Evolutionary conservation across 2,888 invertebrate genomes (phyloP).

Genomic region (Latrodectus elegans): DNA sequence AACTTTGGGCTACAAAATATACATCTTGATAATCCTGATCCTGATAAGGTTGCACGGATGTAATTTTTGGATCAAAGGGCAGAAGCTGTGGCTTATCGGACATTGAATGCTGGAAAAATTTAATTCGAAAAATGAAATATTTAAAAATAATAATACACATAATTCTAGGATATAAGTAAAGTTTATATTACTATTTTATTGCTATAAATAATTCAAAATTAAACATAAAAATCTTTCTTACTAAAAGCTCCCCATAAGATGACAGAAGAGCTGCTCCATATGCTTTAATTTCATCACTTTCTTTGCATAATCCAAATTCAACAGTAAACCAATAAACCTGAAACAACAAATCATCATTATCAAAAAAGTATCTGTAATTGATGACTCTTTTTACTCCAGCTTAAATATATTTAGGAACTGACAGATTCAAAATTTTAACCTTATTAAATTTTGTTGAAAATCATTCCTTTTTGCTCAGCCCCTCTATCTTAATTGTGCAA

Average conservation of each 20-base stretch:
- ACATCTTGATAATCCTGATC: slow-evolving; percentile 97
- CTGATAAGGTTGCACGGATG: slow-evolving; percentile 93
- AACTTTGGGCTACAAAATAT: slow-evolving; percentile 96
- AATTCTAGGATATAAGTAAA: neutral
- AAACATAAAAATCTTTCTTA: slow-evolving; percentile 42
- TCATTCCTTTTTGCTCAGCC: too few relatives aligned
- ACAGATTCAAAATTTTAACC: too few relatives aligned
- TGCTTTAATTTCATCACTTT: slow-evolving; percentile 91
- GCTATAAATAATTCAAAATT: too few relatives aligned
- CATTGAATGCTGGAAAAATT: slow-evolving; percentile 82
- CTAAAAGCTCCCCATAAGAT: slow-evolving; percentile 94
- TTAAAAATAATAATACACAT: neutral
- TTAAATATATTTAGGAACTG: too few relatives aligned
- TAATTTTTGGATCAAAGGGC: slow-evolving; percentile 91
- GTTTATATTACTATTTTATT: too few relatives aligned
- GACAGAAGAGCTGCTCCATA: slow-evolving; percentile 97
- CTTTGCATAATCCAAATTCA: slow-evolving; percentile 95
- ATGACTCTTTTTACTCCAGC: too few relatives aligned
- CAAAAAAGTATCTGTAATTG: too few relatives aligned
- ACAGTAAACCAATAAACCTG: slow-evolving; percentile 99
- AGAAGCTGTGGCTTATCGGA: slow-evolving; percentile 89
- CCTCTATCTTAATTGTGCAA: too few relatives aligned
- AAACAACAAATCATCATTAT: too few relatives aligned
- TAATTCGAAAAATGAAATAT: neutral
- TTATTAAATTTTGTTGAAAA: too few relatives aligned